phyloP scores from a whole-genome alignment of 2,113 vertebrate species.

The Salminus brasiliensis region DNA sequence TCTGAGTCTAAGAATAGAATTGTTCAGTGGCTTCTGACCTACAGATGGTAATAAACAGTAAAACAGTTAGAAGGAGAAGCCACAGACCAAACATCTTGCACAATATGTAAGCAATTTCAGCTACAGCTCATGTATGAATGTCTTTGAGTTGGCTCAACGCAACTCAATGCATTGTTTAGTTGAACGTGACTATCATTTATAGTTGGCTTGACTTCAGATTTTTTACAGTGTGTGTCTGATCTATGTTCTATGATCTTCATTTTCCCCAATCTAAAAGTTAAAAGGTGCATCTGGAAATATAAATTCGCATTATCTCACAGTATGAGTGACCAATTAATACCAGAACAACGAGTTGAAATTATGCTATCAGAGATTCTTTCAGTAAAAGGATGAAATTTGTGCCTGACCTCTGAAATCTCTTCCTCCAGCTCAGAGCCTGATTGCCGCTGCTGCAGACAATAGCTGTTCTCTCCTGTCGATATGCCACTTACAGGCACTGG shows the following conservation, averaged over 20 bases:
- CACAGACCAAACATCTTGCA: too few species aligned
- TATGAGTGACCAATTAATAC: slow-evolving; percentile 8
- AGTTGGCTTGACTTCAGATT: too few species aligned
- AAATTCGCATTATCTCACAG: background rate
- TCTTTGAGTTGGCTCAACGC: too few species aligned
- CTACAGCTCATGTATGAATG: too few species aligned
- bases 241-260: background rate
- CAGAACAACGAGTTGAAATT: slow-evolving; percentile 14
- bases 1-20: too few species aligned
- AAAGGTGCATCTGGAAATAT: background rate
- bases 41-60: too few species aligned
- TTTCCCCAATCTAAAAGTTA: background rate
- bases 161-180: too few species aligned
- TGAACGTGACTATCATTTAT: too few species aligned
- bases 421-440: background rate
- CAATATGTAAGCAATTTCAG: too few species aligned
- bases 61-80: too few species aligned
- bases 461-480: background rate
- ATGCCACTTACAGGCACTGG: background rate
- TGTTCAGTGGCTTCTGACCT: too few species aligned
- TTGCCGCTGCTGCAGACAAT: slow-evolving; percentile 22
- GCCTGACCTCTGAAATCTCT: slow-evolving; percentile 17
- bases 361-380: slow-evolving; percentile 22
- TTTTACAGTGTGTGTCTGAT: too few species aligned
- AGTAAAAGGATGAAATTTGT: slow-evolving; percentile 20